A percentile compares a stretch with the other conserved stretches of the same genome.
Conservation (phyloP, 2,113 vertebrate species). For the Epinephelus fuscoguttatus region DNA sequence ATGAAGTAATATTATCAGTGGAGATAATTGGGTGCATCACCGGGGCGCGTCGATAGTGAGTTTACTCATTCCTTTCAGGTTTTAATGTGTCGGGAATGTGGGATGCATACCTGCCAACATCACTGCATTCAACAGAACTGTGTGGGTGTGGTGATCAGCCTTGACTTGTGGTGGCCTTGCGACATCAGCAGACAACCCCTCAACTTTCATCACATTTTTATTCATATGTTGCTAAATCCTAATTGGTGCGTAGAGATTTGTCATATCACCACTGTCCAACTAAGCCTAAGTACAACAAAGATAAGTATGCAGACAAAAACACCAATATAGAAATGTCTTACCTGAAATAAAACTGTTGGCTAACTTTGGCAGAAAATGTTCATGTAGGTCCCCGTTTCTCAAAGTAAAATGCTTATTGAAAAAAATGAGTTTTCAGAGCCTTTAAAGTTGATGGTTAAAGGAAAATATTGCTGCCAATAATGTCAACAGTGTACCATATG, state of each 20-base stretch:
- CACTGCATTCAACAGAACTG: too few species aligned
- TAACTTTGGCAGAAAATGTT: not conserved
- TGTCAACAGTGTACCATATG: not conserved
- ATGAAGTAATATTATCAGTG: too few species aligned
- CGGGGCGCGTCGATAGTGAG: too few species aligned
- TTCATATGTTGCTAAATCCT: conserved; percentile 6
- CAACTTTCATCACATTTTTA: not conserved
- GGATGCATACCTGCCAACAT: too few species aligned
- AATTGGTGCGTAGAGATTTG: not conserved
- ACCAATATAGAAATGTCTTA: not conserved
- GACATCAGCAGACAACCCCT: not conserved
- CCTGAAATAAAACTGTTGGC: conserved; percentile 1
- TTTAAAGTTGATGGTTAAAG: not conserved
- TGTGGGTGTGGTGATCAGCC: not conserved
- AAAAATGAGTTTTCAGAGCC: not conserved
- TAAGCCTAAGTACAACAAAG: too few species aligned
- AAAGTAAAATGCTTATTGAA: not conserved
- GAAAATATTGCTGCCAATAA: conserved; percentile 14
- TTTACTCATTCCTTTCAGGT: too few species aligned
- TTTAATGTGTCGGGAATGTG: too few species aligned
- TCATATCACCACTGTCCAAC: not conserved
- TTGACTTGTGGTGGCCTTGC: not conserved
- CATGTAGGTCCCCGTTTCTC: not conserved
- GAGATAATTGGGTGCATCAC: too few species aligned
- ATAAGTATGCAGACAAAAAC: not conserved